Percentiles rank a stretch among this genome's conserved stretches.
phyloP scores from a whole-genome alignment of 2,888 invertebrate genomes.

The Blera fallax region DNA sequence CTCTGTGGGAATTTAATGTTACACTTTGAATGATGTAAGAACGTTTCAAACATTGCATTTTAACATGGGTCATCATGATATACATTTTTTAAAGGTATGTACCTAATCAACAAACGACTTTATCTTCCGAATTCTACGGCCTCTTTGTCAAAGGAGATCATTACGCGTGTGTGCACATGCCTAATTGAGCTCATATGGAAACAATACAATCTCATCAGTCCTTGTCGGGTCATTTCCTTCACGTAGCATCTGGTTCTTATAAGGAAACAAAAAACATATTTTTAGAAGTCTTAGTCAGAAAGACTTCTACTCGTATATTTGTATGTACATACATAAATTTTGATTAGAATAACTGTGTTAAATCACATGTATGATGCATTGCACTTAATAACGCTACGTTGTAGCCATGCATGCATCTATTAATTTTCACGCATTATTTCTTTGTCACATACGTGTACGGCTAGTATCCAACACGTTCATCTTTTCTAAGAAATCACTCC shows the following conservation, averaged over 20 bases:
- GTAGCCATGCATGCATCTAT: background rate
- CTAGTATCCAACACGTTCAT: slow-evolving; percentile 11
- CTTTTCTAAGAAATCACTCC: slow-evolving; percentile 5
- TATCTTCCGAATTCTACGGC: background rate
- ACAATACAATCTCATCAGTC: background rate
- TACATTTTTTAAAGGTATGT: too few relatives aligned
- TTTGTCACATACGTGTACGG: background rate
- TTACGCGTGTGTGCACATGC: background rate
- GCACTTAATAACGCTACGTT: background rate
- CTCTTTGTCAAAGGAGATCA: background rate
- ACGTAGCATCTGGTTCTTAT: background rate
- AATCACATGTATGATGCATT: background rate
- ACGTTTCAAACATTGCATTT: too few relatives aligned
- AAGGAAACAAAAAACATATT: background rate
- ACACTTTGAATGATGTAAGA: too few relatives aligned
- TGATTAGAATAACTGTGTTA: background rate
- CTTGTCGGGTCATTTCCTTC: background rate
- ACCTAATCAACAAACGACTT: background rate
- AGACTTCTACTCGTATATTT: too few relatives aligned
- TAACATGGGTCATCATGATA: background rate
- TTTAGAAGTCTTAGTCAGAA: background rate
- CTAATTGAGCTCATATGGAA: background rate
- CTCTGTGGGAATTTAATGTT: background rate
- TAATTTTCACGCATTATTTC: background rate
- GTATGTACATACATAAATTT: too few relatives aligned